These are phyloP conservation scores for Lasioglossum malachurum DNA, from an alignment of 2,888 invertebrate genomes.

Conservation along the genomic window DNA sequence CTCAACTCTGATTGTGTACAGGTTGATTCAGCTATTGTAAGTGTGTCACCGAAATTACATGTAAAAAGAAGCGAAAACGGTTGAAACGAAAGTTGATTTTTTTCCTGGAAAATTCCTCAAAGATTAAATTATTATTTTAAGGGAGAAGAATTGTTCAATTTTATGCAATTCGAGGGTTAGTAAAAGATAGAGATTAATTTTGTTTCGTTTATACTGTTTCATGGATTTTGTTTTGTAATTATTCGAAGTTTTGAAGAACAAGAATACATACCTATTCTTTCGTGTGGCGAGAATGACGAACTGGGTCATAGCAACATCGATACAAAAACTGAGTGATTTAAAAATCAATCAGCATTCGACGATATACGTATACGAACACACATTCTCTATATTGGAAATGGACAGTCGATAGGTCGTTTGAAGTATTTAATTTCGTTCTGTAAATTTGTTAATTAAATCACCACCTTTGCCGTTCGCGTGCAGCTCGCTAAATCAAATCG, in stretches of 20 bases:
- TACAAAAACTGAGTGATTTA: constrained; percentile 6
- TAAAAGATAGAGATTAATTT: background rate
- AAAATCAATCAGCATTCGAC: background rate
- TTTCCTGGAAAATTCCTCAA: background rate
- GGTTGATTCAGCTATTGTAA: background rate
- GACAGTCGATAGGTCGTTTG: background rate
- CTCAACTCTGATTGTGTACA: background rate
- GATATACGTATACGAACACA: background rate
- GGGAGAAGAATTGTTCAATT: too few species aligned
- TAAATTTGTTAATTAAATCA: constrained; percentile 37
- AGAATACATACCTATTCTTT: background rate
- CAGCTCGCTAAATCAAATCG: background rate
- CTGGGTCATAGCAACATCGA: background rate
- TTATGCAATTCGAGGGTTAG: too few species aligned
- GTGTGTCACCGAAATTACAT: background rate
- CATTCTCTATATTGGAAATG: background rate
- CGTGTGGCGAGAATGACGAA: background rate
- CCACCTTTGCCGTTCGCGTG: background rate
- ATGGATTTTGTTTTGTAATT: background rate
- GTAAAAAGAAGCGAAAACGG: background rate
- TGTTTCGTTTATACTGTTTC: background rate
- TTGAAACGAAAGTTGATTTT: background rate
- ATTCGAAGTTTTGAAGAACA: background rate
- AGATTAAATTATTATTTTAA: too few species aligned
- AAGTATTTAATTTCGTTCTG: constrained; percentile 15